phyloP scores from a whole-genome alignment of 1,140 invertebrate genomes.

The Lepidurus arcticus region DNA sequence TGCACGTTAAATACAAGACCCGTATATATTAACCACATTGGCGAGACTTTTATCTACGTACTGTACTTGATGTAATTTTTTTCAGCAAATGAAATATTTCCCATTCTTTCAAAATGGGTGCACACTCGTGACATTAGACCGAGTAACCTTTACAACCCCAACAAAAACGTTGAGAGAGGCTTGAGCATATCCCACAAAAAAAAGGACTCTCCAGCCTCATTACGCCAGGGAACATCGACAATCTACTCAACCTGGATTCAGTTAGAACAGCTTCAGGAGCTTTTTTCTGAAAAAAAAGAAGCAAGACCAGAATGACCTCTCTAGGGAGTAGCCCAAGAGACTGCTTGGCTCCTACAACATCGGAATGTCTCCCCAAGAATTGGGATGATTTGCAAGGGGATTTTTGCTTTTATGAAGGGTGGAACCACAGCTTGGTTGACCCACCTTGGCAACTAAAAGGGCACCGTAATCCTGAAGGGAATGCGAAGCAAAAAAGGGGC shows the following conservation, averaged over 20 bases:
- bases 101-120: too few relatives aligned
- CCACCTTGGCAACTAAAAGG: constrained; percentile 18
- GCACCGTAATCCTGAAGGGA: constrained; percentile 16
- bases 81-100: too few relatives aligned
- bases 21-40: too few relatives aligned
- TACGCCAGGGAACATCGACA: too few relatives aligned
- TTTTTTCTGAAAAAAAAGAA: not conserved
- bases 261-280: not conserved
- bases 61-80: too few relatives aligned
- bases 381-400: not conserved
- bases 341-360: not conserved
- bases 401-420: not conserved
- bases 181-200: too few relatives aligned
- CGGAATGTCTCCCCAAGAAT: not conserved
- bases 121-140: too few relatives aligned
- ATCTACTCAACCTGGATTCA: not conserved
- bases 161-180: too few relatives aligned
- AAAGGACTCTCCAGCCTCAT: too few relatives aligned
- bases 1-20: too few relatives aligned
- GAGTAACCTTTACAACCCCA: too few relatives aligned
- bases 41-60: too few relatives aligned
- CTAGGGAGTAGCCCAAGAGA: not conserved
- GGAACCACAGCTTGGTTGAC: not conserved
- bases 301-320: not conserved
- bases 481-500: constrained; percentile 6